Conservation (phyloP, 2,888 invertebrate genomes). For the Pristionchus arcanus region DNA sequence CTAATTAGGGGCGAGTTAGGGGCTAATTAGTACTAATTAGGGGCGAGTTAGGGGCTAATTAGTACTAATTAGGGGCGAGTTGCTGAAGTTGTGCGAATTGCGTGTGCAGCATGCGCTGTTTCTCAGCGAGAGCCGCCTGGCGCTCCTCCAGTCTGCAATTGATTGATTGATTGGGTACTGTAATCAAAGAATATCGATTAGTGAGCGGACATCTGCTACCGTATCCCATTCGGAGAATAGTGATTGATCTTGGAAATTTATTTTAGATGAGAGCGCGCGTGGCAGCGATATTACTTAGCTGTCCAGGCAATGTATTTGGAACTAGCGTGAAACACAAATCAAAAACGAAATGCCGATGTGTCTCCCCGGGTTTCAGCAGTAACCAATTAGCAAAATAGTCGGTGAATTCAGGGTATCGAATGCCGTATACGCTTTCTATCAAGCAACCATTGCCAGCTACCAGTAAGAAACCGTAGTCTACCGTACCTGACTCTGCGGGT, state of each 20-base stretch:
- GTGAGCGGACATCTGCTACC: too few species aligned
- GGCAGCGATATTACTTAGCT: too few species aligned
- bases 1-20: slow-evolving; percentile 57
- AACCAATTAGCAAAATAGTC: not conserved
- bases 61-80: slow-evolving; percentile 49
- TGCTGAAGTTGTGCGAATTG: slow-evolving; percentile 73
- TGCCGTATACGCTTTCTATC: too few species aligned
- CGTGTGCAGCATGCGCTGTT: slow-evolving; percentile 68
- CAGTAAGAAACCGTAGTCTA: too few species aligned
- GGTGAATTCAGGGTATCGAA: too few species aligned
- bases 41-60: not conserved
- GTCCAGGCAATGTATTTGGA: not conserved
- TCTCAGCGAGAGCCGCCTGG: slow-evolving; percentile 70
- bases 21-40: too few species aligned
- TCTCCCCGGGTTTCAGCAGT: not conserved
- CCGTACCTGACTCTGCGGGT: not conserved
- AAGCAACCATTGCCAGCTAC: not conserved
- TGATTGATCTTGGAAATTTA: too few species aligned
- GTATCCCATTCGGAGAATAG: too few species aligned
- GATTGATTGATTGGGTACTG: slow-evolving; percentile 8
- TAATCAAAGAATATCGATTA: not conserved
- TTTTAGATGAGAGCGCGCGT: too few species aligned
- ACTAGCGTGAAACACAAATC: not conserved
- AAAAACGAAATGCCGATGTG: not conserved
- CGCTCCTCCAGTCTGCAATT: slow-evolving; percentile 67